A percentile compares a stretch with the other conserved stretches of the same genome.
phyloP scores from a whole-genome alignment of 2,113 vertebrate species.

The Cranoglanis bouderius region DNA sequence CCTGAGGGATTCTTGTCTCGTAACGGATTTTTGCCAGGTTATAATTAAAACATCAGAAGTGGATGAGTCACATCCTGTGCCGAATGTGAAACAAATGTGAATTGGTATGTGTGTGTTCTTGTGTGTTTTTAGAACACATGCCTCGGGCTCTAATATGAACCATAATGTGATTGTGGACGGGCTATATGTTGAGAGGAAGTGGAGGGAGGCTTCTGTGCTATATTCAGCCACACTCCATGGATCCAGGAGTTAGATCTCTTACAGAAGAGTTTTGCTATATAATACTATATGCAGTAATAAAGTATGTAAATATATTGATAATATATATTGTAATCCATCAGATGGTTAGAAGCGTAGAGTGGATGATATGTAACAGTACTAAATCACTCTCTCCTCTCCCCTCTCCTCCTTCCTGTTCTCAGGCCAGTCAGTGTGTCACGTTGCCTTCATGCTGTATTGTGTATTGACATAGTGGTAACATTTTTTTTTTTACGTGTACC shows the following conservation, averaged over 20 bases:
- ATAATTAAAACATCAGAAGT: constrained; percentile 35
- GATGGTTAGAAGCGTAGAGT: neutral
- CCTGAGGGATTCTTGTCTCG: constrained; percentile 8
- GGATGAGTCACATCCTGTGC: constrained; percentile 35
- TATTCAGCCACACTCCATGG: neutral
- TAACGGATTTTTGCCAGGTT: constrained; percentile 37
- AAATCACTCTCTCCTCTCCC: neutral
- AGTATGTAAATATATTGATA: neutral
- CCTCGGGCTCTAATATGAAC: constrained; percentile 26
- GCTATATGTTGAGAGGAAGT: neutral
- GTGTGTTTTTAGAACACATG: constrained; percentile 23
- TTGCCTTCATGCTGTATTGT: neutral
- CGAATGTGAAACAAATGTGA: constrained; percentile 27
- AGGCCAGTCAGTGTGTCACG: neutral
- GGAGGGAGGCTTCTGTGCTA: neutral
- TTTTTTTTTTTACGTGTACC: neutral
- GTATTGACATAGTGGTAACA: neutral
- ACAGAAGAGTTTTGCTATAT: neutral
- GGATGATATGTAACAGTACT: neutral
- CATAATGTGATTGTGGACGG: neutral
- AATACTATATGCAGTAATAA: neutral
- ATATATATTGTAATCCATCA: neutral
- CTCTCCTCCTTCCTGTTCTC: neutral
- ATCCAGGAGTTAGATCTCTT: neutral
- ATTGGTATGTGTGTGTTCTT: neutral